These are phyloP conservation scores for Trematocara zebra DNA, from an alignment of 2,113 vertebrate species.

Conservation along the genomic window DNA sequence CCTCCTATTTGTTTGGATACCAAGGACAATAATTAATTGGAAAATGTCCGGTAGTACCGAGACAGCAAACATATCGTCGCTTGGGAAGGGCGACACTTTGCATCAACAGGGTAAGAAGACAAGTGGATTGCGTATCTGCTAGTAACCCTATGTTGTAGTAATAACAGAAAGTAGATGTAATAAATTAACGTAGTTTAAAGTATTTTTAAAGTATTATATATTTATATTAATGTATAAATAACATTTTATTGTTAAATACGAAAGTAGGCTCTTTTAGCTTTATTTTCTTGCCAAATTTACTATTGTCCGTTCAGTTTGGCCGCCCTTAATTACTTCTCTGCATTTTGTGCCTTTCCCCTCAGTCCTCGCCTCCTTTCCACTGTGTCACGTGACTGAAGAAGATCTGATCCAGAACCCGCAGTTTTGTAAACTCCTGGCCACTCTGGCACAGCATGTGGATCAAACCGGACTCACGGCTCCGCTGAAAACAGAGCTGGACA, in stretches of 20 bases:
- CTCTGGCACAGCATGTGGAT: conserved; percentile 76
- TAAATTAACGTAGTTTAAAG: background rate
- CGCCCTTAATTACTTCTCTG: background rate
- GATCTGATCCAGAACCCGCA: conserved; percentile 75
- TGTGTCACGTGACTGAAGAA: conserved; percentile 73
- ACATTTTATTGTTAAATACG: background rate
- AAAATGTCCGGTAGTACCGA: conserved; percentile 28
- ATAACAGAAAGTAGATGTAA: fast-evolving
- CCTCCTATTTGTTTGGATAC: fast-evolving
- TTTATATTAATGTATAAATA: background rate
- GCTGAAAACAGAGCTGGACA: conserved; percentile 73
- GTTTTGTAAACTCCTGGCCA: conserved; percentile 75
- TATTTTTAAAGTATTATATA: too few species aligned
- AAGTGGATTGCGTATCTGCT: background rate
- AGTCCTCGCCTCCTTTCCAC: conserved; percentile 72
- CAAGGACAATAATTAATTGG: fast-evolving
- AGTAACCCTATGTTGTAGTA: background rate
- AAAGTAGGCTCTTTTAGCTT: background rate
- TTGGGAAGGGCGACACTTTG: conserved; percentile 49
- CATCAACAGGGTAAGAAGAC: conserved; percentile 58
- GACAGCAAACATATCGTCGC: background rate
- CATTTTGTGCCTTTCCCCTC: background rate
- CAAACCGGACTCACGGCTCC: conserved; percentile 69
- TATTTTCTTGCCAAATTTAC: background rate
- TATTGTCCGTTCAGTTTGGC: background rate